Base-by-base conservation (phyloP, 1,140 invertebrate species). In the Papilio polyxenes region DNA sequence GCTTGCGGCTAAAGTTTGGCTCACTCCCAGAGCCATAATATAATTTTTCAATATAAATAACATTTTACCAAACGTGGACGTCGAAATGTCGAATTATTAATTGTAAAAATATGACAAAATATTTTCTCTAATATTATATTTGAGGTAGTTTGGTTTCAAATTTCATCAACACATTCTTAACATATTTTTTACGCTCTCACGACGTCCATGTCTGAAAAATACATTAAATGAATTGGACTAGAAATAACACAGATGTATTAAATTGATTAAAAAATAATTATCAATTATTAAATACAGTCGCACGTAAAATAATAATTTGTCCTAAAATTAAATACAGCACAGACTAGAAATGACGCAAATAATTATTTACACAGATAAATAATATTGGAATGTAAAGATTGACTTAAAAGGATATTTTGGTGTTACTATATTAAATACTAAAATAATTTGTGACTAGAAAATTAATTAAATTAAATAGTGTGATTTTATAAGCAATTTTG, bases 201-300 rank as follows among this genome's bases (percentile, higher is more conserved):
- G 85, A 87, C 85, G 87, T 89, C 90, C 91, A 92, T 89, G 88
- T 89, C 87, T 88, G 89, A 87, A 88, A 92, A 92, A 91, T 84
- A 56, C 82, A 84, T 84, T 83, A 86, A 94, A 93, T 92, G 90
- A 91, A 92, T 92, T 94, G 91, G 92, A 94, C 92, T 94, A 94
- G 92, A 93, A 91, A 90, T 87, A 93, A 94, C 89, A 92, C 86
- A 90, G 87, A 89, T 88, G 88, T 85, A 90, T 88, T 90, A 89
- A 90, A 83, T 85, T 86, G 85, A 89, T 87, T 90, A 91, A 69
- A 31, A 31, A 31, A 89, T 87, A 83, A 92, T 90, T 87, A 88
- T 87, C 83, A 86, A 83, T 88, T 88, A 81, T 84, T 85, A 86
- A 85, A 87, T 92, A 92, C 92, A 94, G 92, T 92, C 92, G 92